phyloP scores from a whole-genome alignment of 2,113 vertebrate species.

The Rallus limicola region DNA sequence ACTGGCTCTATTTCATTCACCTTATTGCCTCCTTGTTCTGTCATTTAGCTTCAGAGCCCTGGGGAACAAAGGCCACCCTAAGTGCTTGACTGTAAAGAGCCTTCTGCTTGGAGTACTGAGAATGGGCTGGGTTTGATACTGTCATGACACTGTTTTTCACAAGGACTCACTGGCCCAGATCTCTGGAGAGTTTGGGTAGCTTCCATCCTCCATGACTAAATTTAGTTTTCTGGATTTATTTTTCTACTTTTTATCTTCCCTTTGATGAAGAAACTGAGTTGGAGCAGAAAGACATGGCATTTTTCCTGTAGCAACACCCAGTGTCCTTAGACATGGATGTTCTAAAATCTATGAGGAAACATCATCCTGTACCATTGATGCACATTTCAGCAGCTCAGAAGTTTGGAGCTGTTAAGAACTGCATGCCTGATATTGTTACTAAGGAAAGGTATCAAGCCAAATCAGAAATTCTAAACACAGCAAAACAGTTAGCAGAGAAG shows the following conservation, averaged over 20 bases:
- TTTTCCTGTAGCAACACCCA: background rate
- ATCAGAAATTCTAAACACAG: background rate
- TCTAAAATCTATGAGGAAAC: background rate
- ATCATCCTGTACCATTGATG: background rate
- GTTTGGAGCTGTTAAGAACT: background rate
- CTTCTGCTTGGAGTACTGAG: rapidly evolving
- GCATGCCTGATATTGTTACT: background rate
- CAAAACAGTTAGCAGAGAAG: background rate
- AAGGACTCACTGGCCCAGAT: background rate
- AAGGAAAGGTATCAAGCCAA: background rate
- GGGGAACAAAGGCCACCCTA: background rate
- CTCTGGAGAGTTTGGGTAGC: background rate
- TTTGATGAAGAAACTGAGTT: background rate
- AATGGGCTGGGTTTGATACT: background rate
- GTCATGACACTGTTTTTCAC: background rate
- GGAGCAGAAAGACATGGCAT: background rate
- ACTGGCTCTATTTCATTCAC: background rate
- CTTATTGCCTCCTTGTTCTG: background rate
- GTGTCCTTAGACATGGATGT: background rate
- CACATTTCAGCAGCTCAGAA: constrained; percentile 31
- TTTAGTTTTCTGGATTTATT: constrained; percentile 40
- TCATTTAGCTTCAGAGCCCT: background rate
- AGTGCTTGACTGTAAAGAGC: background rate
- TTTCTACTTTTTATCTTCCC: background rate
- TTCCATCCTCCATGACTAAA: background rate